Base-by-base conservation (phyloP, 2,797 vertebrate species). In the Gastrophryne carolinensis region DNA sequence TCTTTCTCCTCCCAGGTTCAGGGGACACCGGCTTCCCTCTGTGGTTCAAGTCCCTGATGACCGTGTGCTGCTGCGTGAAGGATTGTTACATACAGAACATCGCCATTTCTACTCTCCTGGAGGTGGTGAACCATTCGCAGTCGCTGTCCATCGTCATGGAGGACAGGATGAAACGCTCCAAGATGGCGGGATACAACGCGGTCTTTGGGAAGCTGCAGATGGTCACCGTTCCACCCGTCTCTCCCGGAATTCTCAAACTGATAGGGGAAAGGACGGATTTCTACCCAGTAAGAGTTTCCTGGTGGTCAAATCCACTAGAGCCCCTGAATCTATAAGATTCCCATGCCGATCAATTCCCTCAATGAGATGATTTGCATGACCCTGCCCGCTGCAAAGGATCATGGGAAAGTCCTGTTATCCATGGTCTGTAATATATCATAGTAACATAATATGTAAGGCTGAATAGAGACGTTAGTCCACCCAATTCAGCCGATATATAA, bases 111-210 rank as follows among this genome's bases (percentile, higher is more conserved):
- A 93, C 95, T 0, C 86, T 99, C 21, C 87, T 99, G 71, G 98
- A 98, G 80, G 86, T 96, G 77, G 93, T 98, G 79, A 98, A 95
- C 86, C 97, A 98, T 64, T 98, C 98, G 26, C 97, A 98, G 88
- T 98, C 97, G 2, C 86, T 99, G 37, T 94, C 95, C 0, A 87
- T 98, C 6, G 95, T 99, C 79, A 95, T 98, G 50, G 91, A 98
- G 84, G 98, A 99, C 89, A 95, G 96, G 83, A 93, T 93, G 84
- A 93, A 89, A 49, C 91, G 96, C 57, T 94, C 94, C 80, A 94
- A 92, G 82, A 88, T 66, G 68, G 91, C 91, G 0, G 92, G 92
- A 6, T 84, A 89, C 72, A 96, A 90, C 81, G 94, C 93, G 0
- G 92, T 96, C 74, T 92, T 92, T 30, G 95, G 96, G 67, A 91